phyloP scores from a whole-genome alignment of 2,113 vertebrate genomes.

The Lonchura striata region DNA sequence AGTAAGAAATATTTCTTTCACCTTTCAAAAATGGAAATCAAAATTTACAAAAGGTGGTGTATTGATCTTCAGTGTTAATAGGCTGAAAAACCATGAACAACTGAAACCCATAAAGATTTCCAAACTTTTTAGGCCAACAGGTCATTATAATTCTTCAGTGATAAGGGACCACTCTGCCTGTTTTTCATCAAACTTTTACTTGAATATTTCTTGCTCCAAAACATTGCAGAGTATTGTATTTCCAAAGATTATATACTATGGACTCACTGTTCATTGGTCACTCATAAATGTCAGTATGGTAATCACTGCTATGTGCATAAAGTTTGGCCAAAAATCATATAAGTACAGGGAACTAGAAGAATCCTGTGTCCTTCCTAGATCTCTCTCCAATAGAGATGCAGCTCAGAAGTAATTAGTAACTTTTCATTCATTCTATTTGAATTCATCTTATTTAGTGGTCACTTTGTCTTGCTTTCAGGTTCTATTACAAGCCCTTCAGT shows the following conservation, averaged over 20 bases:
- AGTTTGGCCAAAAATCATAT: not conserved
- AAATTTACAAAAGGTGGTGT: not conserved
- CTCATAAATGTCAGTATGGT: not conserved
- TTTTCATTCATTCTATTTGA: not conserved
- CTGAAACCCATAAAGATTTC: not conserved
- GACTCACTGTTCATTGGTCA: not conserved
- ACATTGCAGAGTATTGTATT: not conserved
- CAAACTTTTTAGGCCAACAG: not conserved
- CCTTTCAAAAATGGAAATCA: not conserved
- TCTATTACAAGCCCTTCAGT: not conserved
- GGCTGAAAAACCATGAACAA: not conserved
- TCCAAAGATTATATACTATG: not conserved
- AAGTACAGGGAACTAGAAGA: not conserved
- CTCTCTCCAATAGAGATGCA: not conserved
- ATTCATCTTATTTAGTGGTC: not conserved
- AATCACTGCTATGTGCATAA: not conserved
- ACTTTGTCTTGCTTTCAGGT: constrained; percentile 11
- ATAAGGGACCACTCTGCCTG: not conserved
- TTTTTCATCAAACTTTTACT: not conserved
- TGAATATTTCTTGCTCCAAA: not conserved
- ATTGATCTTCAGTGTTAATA: not conserved
- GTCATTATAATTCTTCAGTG: not conserved
- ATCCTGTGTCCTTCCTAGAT: not conserved
- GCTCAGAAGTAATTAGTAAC: not conserved
- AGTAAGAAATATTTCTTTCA: not conserved